Evolutionary conservation across 2,797 vertebrate species (phyloP).

Genomic region (Aselliscus stoliczkanus): DNA sequence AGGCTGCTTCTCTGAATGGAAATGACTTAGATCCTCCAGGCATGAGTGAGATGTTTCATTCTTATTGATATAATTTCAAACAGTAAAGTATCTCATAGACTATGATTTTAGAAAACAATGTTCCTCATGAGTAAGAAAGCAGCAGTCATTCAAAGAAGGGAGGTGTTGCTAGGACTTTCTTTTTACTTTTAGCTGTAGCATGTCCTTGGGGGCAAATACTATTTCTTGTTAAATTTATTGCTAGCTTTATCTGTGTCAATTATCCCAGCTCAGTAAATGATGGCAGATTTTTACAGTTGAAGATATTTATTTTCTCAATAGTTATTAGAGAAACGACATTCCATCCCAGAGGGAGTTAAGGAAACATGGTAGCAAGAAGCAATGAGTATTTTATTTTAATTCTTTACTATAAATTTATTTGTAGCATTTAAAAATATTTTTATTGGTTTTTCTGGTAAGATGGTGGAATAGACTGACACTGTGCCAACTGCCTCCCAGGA

Average conservation of each 20-base stretch:
- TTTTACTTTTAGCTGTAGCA: not conserved
- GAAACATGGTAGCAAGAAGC: not conserved
- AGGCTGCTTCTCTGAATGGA: not conserved
- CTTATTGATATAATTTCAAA: not conserved
- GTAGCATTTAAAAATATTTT: no score
- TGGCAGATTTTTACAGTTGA: not conserved
- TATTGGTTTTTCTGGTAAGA: no score
- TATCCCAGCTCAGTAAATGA: not conserved
- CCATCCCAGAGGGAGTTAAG: not conserved
- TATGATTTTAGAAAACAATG: not conserved
- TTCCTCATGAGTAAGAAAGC: not conserved
- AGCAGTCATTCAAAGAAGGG: not conserved
- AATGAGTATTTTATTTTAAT: not conserved
- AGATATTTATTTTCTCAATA: not conserved
- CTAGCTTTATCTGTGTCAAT: not conserved
- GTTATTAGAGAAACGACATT: not conserved
- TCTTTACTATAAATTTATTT: no score
- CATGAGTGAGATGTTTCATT: not conserved
- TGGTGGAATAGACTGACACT: no score
- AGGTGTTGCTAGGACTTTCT: not conserved
- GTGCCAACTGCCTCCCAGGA: no score
- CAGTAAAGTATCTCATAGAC: not conserved
- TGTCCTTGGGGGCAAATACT: not conserved
- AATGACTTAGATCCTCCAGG: not conserved
- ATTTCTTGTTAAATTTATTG: not conserved